Percentiles rank a stretch among this genome's conserved stretches.
phyloP scores from a whole-genome alignment of 2,888 invertebrate species.

The Cephus rjabovi region DNA sequence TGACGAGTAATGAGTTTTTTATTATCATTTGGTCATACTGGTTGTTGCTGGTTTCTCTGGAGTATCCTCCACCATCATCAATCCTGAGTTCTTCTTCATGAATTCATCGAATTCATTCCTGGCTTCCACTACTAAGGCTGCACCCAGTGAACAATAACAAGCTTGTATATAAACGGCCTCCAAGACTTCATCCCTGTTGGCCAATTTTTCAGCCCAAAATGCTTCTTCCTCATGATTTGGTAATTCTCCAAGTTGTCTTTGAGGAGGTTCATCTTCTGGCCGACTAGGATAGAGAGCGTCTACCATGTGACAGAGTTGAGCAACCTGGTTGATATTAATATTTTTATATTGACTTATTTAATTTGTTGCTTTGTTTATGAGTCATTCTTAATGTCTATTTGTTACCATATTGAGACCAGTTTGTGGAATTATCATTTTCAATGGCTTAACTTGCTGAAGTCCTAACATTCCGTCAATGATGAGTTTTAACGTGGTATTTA shows the following conservation, averaged over 20 bases:
- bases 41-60: slow-evolving; percentile 74
- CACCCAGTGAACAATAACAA: slow-evolving; percentile 88
- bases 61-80: slow-evolving; percentile 78
- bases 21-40: slow-evolving; percentile 59
- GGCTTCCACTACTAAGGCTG: slow-evolving; percentile 77
- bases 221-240: slow-evolving; percentile 70
- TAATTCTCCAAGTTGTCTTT: slow-evolving; percentile 32
- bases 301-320: slow-evolving; percentile 84
- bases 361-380: not conserved
- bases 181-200: slow-evolving; percentile 41
- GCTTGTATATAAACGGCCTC: slow-evolving; percentile 70
- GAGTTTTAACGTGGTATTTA: slow-evolving; percentile 77
- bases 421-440: slow-evolving; percentile 86
- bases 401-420: slow-evolving; percentile 86
- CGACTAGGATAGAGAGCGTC: slow-evolving; percentile 75
- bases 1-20: not conserved
- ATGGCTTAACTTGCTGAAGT: slow-evolving; percentile 77
- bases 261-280: slow-evolving; percentile 22
- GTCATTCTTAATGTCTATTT: slow-evolving; percentile 6
- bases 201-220: slow-evolving; percentile 74
- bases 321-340: slow-evolving; percentile 69
- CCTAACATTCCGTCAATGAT: slow-evolving; percentile 81
- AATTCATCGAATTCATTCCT: slow-evolving; percentile 82
- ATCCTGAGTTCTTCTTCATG: slow-evolving; percentile 79
- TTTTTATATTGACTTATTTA: not conserved